Evolutionary conservation across 2,797 vertebrate species (phyloP), one percentile per base, ranked within the genome.

Genomic region (Rhabdophis nuchalis): DNA sequence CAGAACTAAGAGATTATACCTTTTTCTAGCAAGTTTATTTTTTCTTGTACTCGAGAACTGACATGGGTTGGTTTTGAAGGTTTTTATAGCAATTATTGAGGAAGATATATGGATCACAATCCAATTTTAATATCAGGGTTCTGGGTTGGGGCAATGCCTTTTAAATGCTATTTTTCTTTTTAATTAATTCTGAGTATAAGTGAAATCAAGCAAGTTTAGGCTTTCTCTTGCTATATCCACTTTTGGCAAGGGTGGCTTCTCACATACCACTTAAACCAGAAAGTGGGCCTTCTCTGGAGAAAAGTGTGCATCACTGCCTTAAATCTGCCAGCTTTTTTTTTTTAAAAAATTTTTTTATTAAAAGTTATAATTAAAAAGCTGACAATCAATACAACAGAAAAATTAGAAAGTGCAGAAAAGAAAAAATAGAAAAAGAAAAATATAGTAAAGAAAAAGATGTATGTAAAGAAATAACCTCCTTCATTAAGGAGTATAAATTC

Each of bases 111-210:
- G 10, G 20, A 25, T 82, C 10, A 25, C 1, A 82, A 46, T 46
- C 20, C 36, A 46, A 10, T 82, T 82, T 46, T 23, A 46, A 25
- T 5, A 46, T 82, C 41, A 82, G 20, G 9, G 9, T 82, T 82
- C 4, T 0, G n/a, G n/a, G 1, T 50, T 3, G 3, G 20, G 0
- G 29, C 1, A 3, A 46, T 12, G 41, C 36, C 41, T 82, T 46
- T 82, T 46, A 82, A 46, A 46, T 82, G 41, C 77, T 82, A 25
- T 25, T 46, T 46, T 82, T 12, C 36, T 82, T 41, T 46, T 46
- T 46, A 82, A 25, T 82, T 82, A 82, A 82, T 46, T 82, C 10
- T 46, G 10, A 46, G 4, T 46, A 46, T 46, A 82, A 82, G 23
- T 82, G 36, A 82, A 46, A 46, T 82, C 20, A 46, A 82, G 77